Evolutionary conservation across 2,888 invertebrate genomes (phyloP), one percentile per base, ranked within the genome.

Genomic region (Amphipoea lucens): DNA sequence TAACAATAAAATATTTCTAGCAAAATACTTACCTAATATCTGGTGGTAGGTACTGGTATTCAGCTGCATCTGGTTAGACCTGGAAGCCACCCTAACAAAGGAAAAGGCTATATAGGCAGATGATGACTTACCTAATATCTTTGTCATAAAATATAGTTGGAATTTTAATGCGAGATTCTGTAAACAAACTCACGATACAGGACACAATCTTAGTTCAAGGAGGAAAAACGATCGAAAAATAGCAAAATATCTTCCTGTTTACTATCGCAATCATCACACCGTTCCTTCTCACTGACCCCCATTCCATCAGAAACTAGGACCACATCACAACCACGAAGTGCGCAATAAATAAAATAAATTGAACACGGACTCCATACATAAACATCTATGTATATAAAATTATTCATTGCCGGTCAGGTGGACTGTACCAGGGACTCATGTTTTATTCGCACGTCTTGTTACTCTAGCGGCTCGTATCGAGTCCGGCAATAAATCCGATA

Each of bases 331-430:
- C 51, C 45, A 51, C 74, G 62, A 75, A 68, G 68, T 75, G 51
- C 20, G 73, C 79, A 79, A 82, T 84, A 81, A 84, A 86, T 84
- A 87, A 87, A 87, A 83, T 87, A 90, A 83, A 90, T 83, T 82
- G 87, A 78, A 82, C 80, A 66, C 66, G 57, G 36, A 51, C 45
- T 65, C 72, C 76, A 87, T 88, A 82, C 81, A 90, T 90, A 87
- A 87, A 86, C 86, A 89, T 84, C 69, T 11, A 65, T 62, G 74
- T 70, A 71, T 48, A 76, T 70, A 82, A 84, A 86, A 83, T 90
- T 90, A 89, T 90, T 89, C 89, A 89, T 89, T 87, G 88, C 81
- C 63, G 86, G 79, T 69, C 89, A 90, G 89, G 89, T 89, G 69
- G 76, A 81, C 29, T 76, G 69, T 77, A 68, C 77, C 40, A 82